Conservation (phyloP, 2,888 invertebrate species). For the Tetrapedia diversipes region DNA sequence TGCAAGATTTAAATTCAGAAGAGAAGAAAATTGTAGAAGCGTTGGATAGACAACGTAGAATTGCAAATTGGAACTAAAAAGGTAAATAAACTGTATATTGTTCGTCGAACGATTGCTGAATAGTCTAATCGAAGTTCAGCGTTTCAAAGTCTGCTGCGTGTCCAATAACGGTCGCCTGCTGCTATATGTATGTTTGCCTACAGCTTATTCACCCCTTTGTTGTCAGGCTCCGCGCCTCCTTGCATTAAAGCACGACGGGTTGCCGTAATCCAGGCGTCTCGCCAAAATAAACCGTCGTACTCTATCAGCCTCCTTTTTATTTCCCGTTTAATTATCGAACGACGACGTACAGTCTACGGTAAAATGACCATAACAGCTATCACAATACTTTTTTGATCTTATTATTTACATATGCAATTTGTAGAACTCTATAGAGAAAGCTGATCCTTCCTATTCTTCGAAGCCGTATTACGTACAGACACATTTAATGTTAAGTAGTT, state of each 20-base stretch:
- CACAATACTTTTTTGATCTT: too few species aligned
- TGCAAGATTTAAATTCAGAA: too few species aligned
- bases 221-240: conserved; percentile 41
- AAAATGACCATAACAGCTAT: background rate
- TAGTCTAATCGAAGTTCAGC: conserved; percentile 22
- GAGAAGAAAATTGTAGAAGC: too few species aligned
- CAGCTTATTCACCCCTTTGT: conserved; percentile 59
- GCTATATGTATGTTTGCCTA: conserved; percentile 51
- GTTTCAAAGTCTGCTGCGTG: conserved; percentile 38
- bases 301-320: conserved; percentile 42
- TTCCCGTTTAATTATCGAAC: conserved; percentile 51
- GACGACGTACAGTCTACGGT: conserved; percentile 18
- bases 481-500: too few species aligned
- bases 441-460: too few species aligned
- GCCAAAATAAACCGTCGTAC: conserved; percentile 53
- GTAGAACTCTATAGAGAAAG: too few species aligned
- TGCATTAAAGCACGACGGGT: conserved; percentile 61
- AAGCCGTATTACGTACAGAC: too few species aligned
- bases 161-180: conserved; percentile 37
- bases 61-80: conserved; percentile 4
- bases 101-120: background rate
- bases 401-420: background rate
- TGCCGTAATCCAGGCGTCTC: conserved; percentile 57
- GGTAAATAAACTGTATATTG: background rate
- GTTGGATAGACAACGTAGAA: background rate